phyloP scores from a whole-genome alignment of 2,888 invertebrate genomes.

The Hyles lineata region DNA sequence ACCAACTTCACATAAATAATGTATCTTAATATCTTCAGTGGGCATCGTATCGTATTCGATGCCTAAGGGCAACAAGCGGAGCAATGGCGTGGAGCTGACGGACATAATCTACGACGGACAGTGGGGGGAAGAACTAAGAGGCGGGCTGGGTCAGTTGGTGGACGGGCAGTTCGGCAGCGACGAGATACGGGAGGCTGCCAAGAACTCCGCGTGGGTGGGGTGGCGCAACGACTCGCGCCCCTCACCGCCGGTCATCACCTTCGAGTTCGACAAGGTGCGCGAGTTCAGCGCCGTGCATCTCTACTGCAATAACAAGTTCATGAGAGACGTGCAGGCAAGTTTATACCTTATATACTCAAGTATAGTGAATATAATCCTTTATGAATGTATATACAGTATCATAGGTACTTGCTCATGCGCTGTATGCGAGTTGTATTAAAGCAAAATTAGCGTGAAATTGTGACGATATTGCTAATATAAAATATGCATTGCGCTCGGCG shows the following conservation, averaged over 20 bases:
- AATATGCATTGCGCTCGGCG: too few relatives aligned
- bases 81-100: constrained; percentile 91
- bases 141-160: constrained; percentile 93
- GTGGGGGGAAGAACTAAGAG: constrained; percentile 90
- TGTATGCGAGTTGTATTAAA: too few relatives aligned
- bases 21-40: constrained; percentile 83
- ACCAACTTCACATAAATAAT: too few relatives aligned
- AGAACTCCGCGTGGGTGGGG: constrained; percentile 92
- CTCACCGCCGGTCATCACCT: constrained; percentile 87
- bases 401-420: too few relatives aligned
- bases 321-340: constrained; percentile 91
- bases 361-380: background rate
- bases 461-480: too few relatives aligned
- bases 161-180: constrained; percentile 92
- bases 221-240: constrained; percentile 92
- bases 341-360: background rate
- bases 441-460: too few relatives aligned
- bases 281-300: constrained; percentile 94
- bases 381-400: too few relatives aligned
- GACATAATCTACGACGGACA: constrained; percentile 95
- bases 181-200: constrained; percentile 85
- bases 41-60: constrained; percentile 94
- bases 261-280: constrained; percentile 94
- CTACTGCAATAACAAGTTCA: constrained; percentile 93
- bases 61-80: constrained; percentile 94